Evolutionary conservation across 2,113 vertebrate genomes (phyloP).

Genomic region (Ammodytes marinus): DNA sequence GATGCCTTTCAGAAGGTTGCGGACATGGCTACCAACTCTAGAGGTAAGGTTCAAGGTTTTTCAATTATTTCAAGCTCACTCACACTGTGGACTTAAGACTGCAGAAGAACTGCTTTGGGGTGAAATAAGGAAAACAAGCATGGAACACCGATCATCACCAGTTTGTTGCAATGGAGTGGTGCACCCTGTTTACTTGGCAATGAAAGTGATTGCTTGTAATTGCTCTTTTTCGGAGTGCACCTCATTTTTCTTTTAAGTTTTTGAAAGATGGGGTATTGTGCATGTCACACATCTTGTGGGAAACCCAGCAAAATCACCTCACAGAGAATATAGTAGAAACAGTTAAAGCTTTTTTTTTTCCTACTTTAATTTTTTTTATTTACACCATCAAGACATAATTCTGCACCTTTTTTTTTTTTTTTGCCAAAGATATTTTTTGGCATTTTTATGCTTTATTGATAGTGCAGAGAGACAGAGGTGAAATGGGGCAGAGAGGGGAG

Average conservation of each 20-base stretch:
- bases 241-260: background rate
- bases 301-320: background rate
- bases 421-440: too few relatives aligned
- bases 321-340: background rate
- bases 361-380: too few relatives aligned
- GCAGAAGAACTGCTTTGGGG: background rate
- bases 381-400: background rate
- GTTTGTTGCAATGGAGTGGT: background rate
- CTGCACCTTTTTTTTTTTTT: too few relatives aligned
- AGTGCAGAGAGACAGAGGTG: too few relatives aligned
- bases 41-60: conserved; percentile 86
- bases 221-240: too few relatives aligned
- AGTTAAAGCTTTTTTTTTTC: background rate
- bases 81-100: fast-evolving
- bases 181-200: background rate
- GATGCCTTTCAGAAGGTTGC: conserved; percentile 99
- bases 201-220: too few relatives aligned
- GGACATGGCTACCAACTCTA: conserved; percentile 97
- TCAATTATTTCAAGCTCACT: background rate
- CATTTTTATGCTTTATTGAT: too few relatives aligned
- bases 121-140: background rate
- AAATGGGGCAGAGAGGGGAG: too few relatives aligned
- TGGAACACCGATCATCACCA: background rate
- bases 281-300: background rate
- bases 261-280: too few relatives aligned